phyloP scores from a whole-genome alignment of 2,113 vertebrate species.

The Percopsis transmontana region DNA sequence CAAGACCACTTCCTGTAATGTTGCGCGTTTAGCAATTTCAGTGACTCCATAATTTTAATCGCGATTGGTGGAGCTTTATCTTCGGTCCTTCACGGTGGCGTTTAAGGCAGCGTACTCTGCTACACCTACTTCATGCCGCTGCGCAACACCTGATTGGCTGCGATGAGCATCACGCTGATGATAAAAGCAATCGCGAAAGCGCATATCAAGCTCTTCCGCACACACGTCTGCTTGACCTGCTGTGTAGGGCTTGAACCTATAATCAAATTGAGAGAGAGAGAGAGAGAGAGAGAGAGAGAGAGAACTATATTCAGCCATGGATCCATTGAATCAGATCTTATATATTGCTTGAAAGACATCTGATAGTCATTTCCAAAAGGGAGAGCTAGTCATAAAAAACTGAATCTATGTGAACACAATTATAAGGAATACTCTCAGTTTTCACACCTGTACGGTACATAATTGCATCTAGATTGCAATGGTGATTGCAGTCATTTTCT shows the following conservation, averaged over 20 bases:
- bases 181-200: constrained; percentile 98
- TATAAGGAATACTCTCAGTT: constrained; percentile 28
- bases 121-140: constrained; percentile 91
- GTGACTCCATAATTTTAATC: neutral
- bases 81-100: constrained; percentile 42
- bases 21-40: constrained; percentile 18
- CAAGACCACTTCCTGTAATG: constrained; percentile 16
- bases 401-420: constrained; percentile 41
- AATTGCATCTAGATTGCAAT: constrained; percentile 46
- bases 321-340: constrained; percentile 16
- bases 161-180: constrained; percentile 98
- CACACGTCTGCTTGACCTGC: constrained; percentile 97
- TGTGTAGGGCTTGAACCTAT: constrained; percentile 90
- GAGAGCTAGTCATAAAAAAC: constrained; percentile 36
- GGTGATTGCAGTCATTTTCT: constrained; percentile 48
- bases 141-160: constrained; percentile 96
- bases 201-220: constrained; percentile 96
- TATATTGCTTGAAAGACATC: constrained; percentile 38
- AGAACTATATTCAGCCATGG: constrained; percentile 2
- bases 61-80: constrained; percentile 28
- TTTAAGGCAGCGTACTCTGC: constrained; percentile 27
- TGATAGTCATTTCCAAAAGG: constrained; percentile 41
- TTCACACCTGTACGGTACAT: constrained; percentile 41
- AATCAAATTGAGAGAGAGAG: neutral
- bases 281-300: neutral